A percentile compares a stretch with the other conserved stretches of the same genome.
Evolutionary conservation across 92 coral and sea anemone species (phyloP).

Genomic region (Muricea muricata): DNA sequence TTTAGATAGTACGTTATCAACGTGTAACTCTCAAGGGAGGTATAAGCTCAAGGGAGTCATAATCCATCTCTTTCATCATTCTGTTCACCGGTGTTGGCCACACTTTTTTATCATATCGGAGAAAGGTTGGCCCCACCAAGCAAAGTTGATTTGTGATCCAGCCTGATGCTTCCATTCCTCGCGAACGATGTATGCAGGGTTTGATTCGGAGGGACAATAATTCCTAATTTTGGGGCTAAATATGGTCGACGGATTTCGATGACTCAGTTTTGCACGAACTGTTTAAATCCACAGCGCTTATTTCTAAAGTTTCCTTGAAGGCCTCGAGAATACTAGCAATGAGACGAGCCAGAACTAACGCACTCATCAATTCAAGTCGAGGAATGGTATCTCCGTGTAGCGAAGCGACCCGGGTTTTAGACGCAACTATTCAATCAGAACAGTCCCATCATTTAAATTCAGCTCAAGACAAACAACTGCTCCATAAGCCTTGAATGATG

Average conservation of each 20-base stretch:
- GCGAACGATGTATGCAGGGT: conserved; percentile 71
- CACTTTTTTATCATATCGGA: not conserved
- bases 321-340: conserved; percentile 50
- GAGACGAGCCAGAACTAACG: conserved; percentile 56
- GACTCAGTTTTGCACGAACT: conserved; percentile 68
- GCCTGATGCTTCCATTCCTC: conserved; percentile 55
- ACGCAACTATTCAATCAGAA: too few relatives aligned
- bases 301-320: conserved; percentile 40
- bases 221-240: conserved; percentile 55
- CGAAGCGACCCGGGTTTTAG: too few relatives aligned
- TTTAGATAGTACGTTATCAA: too few relatives aligned
- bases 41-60: not conserved
- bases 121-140: conserved; percentile 54
- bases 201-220: conserved; percentile 55
- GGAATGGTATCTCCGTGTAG: conserved; percentile 45
- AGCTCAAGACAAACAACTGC: too few relatives aligned
- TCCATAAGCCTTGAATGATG: too few relatives aligned
- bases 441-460: too few relatives aligned
- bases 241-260: conserved; percentile 52
- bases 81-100: conserved; percentile 1
- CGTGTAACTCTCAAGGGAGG: too few relatives aligned
- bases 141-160: conserved; percentile 50
- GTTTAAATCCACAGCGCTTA: conserved; percentile 58
- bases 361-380: conserved; percentile 55
- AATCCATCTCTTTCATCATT: not conserved